Evolutionary conservation across 2,113 vertebrate species (phyloP).

Genomic region (Platycercus adscitus): DNA sequence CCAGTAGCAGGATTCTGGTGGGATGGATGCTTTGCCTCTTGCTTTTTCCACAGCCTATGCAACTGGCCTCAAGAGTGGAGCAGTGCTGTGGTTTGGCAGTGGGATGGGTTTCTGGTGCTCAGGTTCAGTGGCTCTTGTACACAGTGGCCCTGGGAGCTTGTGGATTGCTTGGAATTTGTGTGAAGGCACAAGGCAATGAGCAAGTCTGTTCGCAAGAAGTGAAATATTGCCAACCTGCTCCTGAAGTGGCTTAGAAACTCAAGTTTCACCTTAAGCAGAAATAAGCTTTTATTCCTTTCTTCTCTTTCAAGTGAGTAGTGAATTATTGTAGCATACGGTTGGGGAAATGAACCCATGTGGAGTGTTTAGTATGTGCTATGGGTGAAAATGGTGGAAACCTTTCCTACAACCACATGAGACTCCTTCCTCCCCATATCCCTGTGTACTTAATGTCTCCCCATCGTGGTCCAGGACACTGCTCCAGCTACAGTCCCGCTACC

Average conservation of each 20-base stretch:
- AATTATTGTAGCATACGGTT: accelerated
- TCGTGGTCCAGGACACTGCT: no score
- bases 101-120: background rate
- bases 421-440: accelerated
- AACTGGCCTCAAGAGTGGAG: accelerated
- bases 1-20: accelerated
- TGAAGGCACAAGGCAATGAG: background rate
- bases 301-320: background rate
- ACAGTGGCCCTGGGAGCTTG: accelerated
- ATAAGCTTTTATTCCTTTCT: background rate
- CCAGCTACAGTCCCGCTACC: background rate
- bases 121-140: accelerated
- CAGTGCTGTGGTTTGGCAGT: accelerated
- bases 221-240: background rate
- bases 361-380: background rate
- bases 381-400: background rate
- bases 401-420: background rate
- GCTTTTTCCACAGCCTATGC: accelerated
- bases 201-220: background rate
- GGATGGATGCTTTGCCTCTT: background rate
- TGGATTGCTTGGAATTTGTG: background rate
- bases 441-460: background rate
- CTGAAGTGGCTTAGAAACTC: background rate
- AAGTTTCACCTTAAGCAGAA: background rate
- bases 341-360: background rate